phyloP scores from a whole-genome alignment of 64 coral and sea anemone species.

The Actinia equina region DNA sequence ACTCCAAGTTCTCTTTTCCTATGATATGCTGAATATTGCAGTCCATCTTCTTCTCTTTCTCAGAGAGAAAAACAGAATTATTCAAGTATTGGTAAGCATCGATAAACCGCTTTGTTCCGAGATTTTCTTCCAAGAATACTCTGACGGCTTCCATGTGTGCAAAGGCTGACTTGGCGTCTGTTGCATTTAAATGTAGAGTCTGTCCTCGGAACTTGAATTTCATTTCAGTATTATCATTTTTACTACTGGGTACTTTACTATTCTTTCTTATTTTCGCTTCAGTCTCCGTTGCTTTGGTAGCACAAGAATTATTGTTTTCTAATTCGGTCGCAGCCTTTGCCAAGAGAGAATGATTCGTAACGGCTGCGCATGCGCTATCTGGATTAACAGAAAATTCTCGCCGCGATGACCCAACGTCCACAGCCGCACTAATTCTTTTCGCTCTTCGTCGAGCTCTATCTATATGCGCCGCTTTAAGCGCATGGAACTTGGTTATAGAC shows the following conservation, averaged over 20 bases:
- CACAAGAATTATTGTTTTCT: background rate
- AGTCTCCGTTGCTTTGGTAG: background rate
- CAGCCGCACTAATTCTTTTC: background rate
- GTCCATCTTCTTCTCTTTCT: background rate
- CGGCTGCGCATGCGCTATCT: background rate
- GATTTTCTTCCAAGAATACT: slow-evolving; percentile 42
- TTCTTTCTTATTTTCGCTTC: background rate
- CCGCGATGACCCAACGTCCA: slow-evolving; percentile 2
- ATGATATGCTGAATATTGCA: slow-evolving; percentile 10
- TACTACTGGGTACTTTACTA: background rate
- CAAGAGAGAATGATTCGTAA: background rate
- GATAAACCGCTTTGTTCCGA: slow-evolving; percentile 45
- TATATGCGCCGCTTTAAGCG: background rate
- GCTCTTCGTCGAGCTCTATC: slow-evolving; percentile 25
- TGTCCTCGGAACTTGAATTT: slow-evolving; percentile 52
- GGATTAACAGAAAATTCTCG: slow-evolving; percentile 18
- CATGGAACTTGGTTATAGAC: background rate
- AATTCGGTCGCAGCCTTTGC: background rate
- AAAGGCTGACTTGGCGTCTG: slow-evolving; percentile 34
- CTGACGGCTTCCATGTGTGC: slow-evolving; percentile 50
- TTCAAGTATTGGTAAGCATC: slow-evolving; percentile 53
- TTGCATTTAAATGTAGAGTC: slow-evolving; percentile 39
- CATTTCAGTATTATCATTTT: background rate
- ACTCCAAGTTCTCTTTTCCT: slow-evolving; percentile 40
- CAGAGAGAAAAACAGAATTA: background rate